These are phyloP conservation scores for Steromphala cineraria DNA, from an alignment of 2,888 invertebrate species.

Conservation along the genomic window DNA sequence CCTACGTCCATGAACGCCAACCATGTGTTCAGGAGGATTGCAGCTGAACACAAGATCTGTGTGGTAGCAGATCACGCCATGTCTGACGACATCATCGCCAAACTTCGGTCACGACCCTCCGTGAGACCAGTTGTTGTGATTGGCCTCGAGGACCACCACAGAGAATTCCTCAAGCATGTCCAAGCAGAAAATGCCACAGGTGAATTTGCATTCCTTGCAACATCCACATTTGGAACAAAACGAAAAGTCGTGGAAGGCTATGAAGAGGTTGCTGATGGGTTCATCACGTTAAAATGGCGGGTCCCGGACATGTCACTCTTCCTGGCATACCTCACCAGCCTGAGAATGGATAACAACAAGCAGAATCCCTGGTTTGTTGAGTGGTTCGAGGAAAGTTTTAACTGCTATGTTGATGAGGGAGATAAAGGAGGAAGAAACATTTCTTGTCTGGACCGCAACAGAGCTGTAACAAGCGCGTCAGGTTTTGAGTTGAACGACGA, in stretches of 20 bases:
- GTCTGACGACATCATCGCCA: background rate
- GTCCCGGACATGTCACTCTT: constrained; percentile 33
- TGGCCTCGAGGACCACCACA: constrained; percentile 32
- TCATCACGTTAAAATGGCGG: constrained; percentile 48
- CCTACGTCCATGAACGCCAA: constrained; percentile 48
- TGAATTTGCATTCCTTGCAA: constrained; percentile 64
- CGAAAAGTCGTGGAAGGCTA: constrained; percentile 47
- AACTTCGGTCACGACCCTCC: constrained; percentile 40
- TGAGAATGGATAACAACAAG: constrained; percentile 48
- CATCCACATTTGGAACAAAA: constrained; percentile 45
- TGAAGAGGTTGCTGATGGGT: constrained; percentile 56
- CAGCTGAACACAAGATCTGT: constrained; percentile 64
- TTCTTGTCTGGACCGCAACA: constrained; percentile 36
- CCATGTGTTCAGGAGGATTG: constrained; percentile 45
- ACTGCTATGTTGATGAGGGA: constrained; percentile 56
- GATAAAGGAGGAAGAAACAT: constrained; percentile 25
- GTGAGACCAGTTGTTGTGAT: constrained; percentile 61
- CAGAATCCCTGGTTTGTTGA: constrained; percentile 69
- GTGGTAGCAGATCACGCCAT: constrained; percentile 57
- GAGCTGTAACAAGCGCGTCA: constrained; percentile 42
- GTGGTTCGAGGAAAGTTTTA: constrained; percentile 60
- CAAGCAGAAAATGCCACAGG: constrained; percentile 33
- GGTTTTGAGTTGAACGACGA: constrained; percentile 49
- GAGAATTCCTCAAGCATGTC: constrained; percentile 45
- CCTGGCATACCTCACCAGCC: constrained; percentile 42